Evolutionary conservation across 2,888 invertebrate species (phyloP), one percentile per base, ranked within the genome.

Genomic region (Protonemura montana): DNA sequence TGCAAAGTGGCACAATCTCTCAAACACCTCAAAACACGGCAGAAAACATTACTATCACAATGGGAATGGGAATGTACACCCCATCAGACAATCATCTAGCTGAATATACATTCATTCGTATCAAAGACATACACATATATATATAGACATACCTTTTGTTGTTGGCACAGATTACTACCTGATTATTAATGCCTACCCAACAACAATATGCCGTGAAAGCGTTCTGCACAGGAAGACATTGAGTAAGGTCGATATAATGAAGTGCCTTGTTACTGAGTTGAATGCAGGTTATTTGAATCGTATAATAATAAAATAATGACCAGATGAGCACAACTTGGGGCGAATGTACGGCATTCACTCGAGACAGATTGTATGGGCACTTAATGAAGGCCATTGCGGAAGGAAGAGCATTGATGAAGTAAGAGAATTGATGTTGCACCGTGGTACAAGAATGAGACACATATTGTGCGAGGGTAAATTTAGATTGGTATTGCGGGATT

Each of bases 241-340:
- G 59, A 59, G 59, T 7, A 21, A 59, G 59, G 59, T 59, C 59
- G 59, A 59, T 59, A 13, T 59, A 59, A 59, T 59, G 59, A 59
- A 59, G 59, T 10, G 59, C 21, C 59, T 59, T 59, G 59, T 59
- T 59, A 59, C 59, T 10, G 59, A 1, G 59, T 16, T 59, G 59
- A 21, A 59, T 59, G 59, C 59, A 59, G 59, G 59, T 59, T 59
- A 59, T 59, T 59, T 59, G 59, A 59, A 59, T 59, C 59, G 59
- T 59, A 21, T 10, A 59, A 59, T 59, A 59, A 59, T 59, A 59
- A 59, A 7, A 59, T 59, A 59, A 59, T 59, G 59, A 59, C 59
- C 59, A 59, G 59, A 59, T 59, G 59, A 59, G 59, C 16, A 10
- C 59, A 3, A 59, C 35, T 21, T 7, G 59, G 21, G 21, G 59